phyloP scores from a whole-genome alignment of 2,113 vertebrate species.

The Paraplagusia blochii region DNA sequence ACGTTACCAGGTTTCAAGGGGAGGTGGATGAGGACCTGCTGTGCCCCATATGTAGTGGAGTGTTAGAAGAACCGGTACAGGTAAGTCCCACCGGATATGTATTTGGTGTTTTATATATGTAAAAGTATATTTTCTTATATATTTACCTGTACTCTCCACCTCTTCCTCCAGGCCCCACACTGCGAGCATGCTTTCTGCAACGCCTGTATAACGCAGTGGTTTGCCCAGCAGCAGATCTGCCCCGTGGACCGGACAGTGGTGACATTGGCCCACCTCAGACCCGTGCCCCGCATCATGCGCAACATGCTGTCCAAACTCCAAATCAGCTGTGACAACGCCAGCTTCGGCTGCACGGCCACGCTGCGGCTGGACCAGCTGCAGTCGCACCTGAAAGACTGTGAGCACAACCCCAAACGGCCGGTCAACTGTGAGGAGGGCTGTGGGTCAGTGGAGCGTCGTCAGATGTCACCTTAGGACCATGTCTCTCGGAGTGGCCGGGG shows the following conservation, averaged over 20 bases:
- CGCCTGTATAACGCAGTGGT: constrained; percentile 98
- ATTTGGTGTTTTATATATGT: too few relatives aligned
- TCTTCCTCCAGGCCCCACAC: constrained; percentile 85
- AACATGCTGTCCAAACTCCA: constrained; percentile 99
- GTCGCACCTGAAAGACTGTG: constrained; percentile 95
- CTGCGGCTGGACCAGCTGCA: constrained; percentile 94
- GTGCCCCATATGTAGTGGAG: constrained; percentile 97
- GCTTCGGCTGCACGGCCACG: constrained; percentile 90
- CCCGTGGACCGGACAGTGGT: constrained; percentile 97
- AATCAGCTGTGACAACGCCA: constrained; percentile 94
- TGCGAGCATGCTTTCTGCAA: constrained; percentile 99
- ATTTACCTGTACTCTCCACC: background rate
- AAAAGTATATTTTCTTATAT: too few relatives aligned
- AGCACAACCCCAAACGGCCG: constrained; percentile 96
- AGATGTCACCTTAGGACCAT: too few relatives aligned
- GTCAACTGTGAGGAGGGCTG: constrained; percentile 96
- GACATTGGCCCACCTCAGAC: constrained; percentile 94
- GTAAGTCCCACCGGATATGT: constrained; percentile 56
- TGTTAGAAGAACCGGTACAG: constrained; percentile 97
- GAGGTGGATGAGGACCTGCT: constrained; percentile 98
- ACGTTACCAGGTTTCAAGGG: constrained; percentile 95
- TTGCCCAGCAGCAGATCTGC: constrained; percentile 97
- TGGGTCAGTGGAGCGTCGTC: constrained; percentile 87
- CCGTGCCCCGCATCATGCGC: constrained; percentile 98
- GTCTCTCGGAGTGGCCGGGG: background rate